Conservation (phyloP, 2,888 invertebrate genomes). For the Parochlus steinenii region DNA sequence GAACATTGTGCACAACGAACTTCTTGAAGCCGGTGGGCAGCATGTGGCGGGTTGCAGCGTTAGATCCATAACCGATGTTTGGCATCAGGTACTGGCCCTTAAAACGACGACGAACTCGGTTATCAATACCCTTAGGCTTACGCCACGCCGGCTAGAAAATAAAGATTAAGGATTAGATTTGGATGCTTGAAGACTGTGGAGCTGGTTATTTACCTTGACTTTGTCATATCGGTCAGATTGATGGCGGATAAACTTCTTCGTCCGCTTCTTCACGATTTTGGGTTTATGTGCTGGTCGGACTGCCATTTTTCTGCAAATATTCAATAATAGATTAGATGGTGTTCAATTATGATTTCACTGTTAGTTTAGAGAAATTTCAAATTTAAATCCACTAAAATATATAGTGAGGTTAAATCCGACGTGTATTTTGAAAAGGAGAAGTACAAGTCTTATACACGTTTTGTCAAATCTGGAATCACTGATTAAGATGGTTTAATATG, state of each 20-base stretch:
- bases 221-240: conserved; percentile 97
- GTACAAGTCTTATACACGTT: too few relatives aligned
- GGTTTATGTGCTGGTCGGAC: conserved; percentile 81
- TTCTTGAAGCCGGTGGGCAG: conserved; percentile 96
- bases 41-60: conserved; percentile 89
- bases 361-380: too few relatives aligned
- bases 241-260: conserved; percentile 95
- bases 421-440: too few relatives aligned
- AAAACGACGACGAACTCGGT: conserved; percentile 95
- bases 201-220: conserved; percentile 52
- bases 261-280: conserved; percentile 89
- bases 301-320: conserved; percentile 50
- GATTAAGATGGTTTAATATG: too few relatives aligned
- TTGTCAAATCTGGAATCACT: too few relatives aligned
- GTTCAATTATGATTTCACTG: too few relatives aligned
- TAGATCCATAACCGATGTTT: conserved; percentile 96
- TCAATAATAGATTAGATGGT: conserved; percentile 1
- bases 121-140: conserved; percentile 99
- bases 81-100: conserved; percentile 99
- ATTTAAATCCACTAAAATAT: too few relatives aligned
- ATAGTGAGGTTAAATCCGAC: too few relatives aligned
- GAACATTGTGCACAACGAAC: conserved; percentile 75
- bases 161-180: conserved; percentile 8
- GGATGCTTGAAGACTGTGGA: not conserved
- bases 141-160: conserved; percentile 81